Conservation (phyloP, 2,113 vertebrate genomes). For the Jaculus jaculus region DNA sequence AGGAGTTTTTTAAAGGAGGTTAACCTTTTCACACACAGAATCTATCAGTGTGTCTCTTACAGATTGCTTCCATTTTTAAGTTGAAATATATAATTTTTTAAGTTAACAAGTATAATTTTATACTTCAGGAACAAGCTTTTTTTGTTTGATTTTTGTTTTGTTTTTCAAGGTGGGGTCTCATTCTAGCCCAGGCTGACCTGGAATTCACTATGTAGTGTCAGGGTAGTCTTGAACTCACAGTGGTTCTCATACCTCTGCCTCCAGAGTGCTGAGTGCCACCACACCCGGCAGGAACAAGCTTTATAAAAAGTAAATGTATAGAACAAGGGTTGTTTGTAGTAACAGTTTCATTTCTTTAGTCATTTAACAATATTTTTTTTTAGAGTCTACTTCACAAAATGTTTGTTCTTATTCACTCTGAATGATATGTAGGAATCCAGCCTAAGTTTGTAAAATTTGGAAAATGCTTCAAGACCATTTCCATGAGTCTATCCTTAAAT, state of each 20-base stretch:
- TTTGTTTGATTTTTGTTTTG: too few relatives aligned
- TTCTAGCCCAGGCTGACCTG: too few relatives aligned
- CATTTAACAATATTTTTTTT: slow-evolving; percentile 3
- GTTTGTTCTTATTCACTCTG: neutral
- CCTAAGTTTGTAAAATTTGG: slow-evolving; percentile 6
- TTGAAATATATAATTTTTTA: neutral
- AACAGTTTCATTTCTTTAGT: slow-evolving; percentile 10
- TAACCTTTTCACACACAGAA: neutral
- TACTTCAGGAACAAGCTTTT: neutral
- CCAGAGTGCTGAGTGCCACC: too few relatives aligned
- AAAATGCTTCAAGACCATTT: neutral
- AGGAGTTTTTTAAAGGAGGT: neutral
- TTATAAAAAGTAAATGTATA: neutral
- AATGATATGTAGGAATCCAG: slow-evolving; percentile 12
- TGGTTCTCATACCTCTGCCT: too few relatives aligned
- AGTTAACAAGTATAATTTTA: slow-evolving; percentile 6
- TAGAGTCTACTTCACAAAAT: neutral
- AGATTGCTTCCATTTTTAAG: neutral
- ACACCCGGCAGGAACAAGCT: neutral
- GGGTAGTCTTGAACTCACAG: too few relatives aligned
- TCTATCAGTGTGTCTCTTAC: neutral
- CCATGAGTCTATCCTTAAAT: neutral
- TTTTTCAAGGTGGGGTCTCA: too few relatives aligned
- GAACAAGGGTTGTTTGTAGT: neutral
- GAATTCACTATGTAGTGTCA: too few relatives aligned